A percentile compares a stretch with the other conserved stretches of the same genome.
phyloP scores from a whole-genome alignment of 2,797 vertebrate genomes.

The Sylvia borin region DNA sequence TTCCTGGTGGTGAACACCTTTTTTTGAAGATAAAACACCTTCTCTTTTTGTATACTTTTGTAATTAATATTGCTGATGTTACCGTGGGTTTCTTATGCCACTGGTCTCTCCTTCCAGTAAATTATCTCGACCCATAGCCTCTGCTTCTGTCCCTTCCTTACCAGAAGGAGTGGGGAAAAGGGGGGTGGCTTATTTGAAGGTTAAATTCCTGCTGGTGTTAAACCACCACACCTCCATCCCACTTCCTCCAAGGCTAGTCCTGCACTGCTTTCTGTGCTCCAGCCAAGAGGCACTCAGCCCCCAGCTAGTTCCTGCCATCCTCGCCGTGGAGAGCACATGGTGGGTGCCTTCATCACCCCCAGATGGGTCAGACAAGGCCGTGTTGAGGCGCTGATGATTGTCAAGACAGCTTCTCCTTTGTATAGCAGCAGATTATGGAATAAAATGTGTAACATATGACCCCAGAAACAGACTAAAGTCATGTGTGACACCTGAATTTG shows the following conservation, averaged over 20 bases:
- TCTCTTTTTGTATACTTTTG: background rate
- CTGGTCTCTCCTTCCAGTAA: background rate
- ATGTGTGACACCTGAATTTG: background rate
- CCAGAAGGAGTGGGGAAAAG: background rate
- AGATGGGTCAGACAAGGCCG: background rate
- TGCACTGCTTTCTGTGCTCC: background rate
- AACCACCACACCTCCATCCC: too few species aligned
- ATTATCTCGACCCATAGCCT: background rate
- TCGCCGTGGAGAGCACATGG: accelerated
- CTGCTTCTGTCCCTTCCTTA: background rate
- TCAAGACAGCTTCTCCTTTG: background rate
- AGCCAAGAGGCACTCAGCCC: accelerated
- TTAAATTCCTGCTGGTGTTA: background rate
- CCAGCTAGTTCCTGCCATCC: background rate
- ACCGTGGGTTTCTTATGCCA: background rate
- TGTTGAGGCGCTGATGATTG: background rate
- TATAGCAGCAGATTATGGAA: background rate
- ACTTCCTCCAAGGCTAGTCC: background rate
- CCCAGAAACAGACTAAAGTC: background rate
- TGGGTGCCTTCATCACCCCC: accelerated
- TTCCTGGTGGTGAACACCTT: background rate
- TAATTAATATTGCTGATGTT: background rate
- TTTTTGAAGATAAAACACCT: background rate
- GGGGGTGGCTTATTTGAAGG: background rate
- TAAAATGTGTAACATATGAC: accelerated